phyloP scores from a whole-genome alignment of 2,113 vertebrate species.

The Pseudorhombus dupliciocellatus region DNA sequence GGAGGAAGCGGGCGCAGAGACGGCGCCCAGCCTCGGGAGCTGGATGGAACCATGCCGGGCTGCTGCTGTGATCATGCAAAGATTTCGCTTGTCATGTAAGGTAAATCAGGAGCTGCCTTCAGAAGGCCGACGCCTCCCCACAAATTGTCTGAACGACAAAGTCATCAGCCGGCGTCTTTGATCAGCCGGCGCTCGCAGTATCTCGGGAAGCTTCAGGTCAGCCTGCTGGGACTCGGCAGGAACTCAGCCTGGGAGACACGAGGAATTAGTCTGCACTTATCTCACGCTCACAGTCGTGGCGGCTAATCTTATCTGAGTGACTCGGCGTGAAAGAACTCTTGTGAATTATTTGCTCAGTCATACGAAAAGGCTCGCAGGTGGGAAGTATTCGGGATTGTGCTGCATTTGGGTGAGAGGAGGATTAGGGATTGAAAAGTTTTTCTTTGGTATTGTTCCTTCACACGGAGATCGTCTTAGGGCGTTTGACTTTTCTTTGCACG shows the following conservation, averaged over 20 bases:
- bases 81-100: background rate
- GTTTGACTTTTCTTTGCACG: background rate
- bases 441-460: slow-evolving; percentile 46
- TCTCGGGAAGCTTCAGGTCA: slow-evolving; percentile 46
- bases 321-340: slow-evolving; percentile 50
- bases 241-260: slow-evolving; percentile 48
- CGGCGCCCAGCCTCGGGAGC: background rate
- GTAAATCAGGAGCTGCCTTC: background rate
- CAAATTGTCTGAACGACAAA: background rate
- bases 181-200: slow-evolving; percentile 20
- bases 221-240: slow-evolving; percentile 48
- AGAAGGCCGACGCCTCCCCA: slow-evolving; percentile 7
- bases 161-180: slow-evolving; percentile 9
- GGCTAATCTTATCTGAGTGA: slow-evolving; percentile 65
- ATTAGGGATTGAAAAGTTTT: slow-evolving; percentile 46
- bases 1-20: background rate
- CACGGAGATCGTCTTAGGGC: slow-evolving; percentile 23
- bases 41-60: background rate
- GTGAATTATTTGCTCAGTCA: slow-evolving; percentile 43
- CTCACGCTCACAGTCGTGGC: slow-evolving; percentile 66
- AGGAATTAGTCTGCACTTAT: slow-evolving; percentile 72
- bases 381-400: slow-evolving; percentile 17
- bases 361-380: slow-evolving; percentile 43
- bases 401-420: slow-evolving; percentile 28
- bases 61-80: slow-evolving; percentile 17